phyloP scores from a whole-genome alignment of 2,888 invertebrate genomes.

The Eupithecia centaureata region DNA sequence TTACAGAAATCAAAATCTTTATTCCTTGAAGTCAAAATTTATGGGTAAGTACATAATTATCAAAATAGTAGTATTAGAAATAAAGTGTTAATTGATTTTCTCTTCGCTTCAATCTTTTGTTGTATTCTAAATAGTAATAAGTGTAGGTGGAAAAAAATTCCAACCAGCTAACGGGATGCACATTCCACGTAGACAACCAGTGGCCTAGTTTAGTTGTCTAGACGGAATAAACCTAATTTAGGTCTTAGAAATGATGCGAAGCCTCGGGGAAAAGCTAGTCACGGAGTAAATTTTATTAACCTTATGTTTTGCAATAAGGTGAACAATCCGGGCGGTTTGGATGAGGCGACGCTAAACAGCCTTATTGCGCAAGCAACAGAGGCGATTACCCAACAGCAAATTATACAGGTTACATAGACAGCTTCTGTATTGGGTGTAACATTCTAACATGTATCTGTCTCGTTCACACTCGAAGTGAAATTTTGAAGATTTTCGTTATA shows the following conservation, averaged over 20 bases:
- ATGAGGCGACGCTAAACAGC: constrained; percentile 81
- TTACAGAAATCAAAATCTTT: no score
- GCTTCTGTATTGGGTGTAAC: constrained; percentile 23
- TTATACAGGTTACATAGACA: constrained; percentile 73
- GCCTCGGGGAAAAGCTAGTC: neutral
- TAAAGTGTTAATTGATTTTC: no score
- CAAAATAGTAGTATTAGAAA: no score
- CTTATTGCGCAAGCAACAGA: constrained; percentile 82
- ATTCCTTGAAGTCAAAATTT: no score
- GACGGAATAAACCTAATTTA: no score
- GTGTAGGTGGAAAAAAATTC: no score
- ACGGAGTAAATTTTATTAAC: constrained; percentile 11
- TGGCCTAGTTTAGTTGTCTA: no score
- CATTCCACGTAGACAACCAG: no score
- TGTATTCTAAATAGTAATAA: no score
- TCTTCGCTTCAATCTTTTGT: no score
- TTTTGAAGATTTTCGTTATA: neutral
- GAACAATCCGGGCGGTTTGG: constrained; percentile 80
- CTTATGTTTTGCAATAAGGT: constrained; percentile 64
- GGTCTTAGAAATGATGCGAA: neutral
- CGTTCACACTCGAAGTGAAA: constrained; percentile 8
- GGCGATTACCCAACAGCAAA: constrained; percentile 82
- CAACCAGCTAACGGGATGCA: no score
- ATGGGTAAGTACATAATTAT: no score
- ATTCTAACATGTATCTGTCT: constrained; percentile 33